These are phyloP conservation scores for Idaea biselata DNA, from an alignment of 2,888 invertebrate genomes.

Conservation along the genomic window DNA sequence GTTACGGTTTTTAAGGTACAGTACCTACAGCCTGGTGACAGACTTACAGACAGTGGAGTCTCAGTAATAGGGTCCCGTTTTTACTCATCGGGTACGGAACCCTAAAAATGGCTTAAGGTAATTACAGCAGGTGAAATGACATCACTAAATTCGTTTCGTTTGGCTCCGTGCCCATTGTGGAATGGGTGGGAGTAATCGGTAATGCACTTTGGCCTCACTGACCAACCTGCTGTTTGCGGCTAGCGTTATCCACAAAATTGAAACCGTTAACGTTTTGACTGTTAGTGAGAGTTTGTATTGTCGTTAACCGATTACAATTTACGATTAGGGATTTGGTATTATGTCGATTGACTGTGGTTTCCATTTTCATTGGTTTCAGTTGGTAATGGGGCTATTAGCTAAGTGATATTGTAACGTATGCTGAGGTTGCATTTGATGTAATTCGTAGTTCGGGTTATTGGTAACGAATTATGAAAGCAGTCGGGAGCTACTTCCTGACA, in stretches of 20 bases:
- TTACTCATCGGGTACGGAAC: no score
- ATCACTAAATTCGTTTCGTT: conserved; percentile 25
- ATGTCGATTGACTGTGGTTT: background rate
- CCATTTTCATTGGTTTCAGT: background rate
- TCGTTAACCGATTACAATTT: background rate
- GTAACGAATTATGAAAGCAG: no score
- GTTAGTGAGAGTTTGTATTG: background rate
- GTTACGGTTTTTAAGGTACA: no score
- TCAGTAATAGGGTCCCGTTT: no score
- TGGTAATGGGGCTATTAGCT: background rate
- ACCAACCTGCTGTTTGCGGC: conserved; percentile 45
- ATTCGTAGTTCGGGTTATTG: no score
- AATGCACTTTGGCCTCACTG: conserved; percentile 41
- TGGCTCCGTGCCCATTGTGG: conserved; percentile 22
- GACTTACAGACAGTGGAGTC: no score
- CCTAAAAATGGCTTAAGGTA: conserved; percentile 13
- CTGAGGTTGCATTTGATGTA: background rate
- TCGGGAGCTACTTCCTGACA: no score
- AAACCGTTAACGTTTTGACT: conserved; percentile 46
- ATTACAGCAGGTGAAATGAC: conserved; percentile 28
- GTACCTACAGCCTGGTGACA: no score
- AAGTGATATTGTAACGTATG: background rate
- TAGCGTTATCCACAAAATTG: conserved; percentile 49
- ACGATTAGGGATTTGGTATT: background rate
- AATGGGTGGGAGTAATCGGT: conserved; percentile 34